Percentiles rank a stretch among this genome's conserved stretches.
Conservation (phyloP, 2,797 vertebrate genomes). For the Zalophus californianus region DNA sequence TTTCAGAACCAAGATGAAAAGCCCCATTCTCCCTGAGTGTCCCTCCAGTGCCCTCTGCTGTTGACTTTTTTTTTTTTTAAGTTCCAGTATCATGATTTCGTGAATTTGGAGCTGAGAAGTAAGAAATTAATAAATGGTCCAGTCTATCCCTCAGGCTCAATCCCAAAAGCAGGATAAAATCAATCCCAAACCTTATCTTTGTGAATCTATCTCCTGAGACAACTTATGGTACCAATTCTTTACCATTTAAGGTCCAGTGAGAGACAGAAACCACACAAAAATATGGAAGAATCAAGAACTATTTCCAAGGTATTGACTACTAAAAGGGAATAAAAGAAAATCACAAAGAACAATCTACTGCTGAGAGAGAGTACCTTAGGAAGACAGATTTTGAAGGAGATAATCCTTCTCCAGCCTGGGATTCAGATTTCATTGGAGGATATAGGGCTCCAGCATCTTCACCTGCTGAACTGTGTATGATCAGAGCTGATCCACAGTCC, state of each 20-base stretch:
- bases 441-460: background rate
- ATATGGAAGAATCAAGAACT: background rate
- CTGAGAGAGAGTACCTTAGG: background rate
- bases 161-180: background rate
- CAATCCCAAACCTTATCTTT: background rate
- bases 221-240: background rate
- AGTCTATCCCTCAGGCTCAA: background rate
- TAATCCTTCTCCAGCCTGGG: background rate
- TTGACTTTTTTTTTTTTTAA: background rate
- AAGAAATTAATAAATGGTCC: background rate
- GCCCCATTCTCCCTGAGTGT: background rate
- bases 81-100: background rate
- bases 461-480: background rate
- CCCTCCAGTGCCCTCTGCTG: slow-evolving; percentile 67
- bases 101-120: background rate
- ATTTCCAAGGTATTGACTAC: background rate
- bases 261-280: background rate
- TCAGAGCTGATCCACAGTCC: background rate
- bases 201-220: background rate
- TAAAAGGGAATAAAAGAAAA: background rate
- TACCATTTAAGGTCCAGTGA: background rate
- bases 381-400: background rate
- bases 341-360: background rate
- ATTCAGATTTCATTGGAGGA: background rate
- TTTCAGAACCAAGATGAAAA: background rate